Conservation (phyloP, 2,113 vertebrate genomes). For the Hystrix cristata region DNA sequence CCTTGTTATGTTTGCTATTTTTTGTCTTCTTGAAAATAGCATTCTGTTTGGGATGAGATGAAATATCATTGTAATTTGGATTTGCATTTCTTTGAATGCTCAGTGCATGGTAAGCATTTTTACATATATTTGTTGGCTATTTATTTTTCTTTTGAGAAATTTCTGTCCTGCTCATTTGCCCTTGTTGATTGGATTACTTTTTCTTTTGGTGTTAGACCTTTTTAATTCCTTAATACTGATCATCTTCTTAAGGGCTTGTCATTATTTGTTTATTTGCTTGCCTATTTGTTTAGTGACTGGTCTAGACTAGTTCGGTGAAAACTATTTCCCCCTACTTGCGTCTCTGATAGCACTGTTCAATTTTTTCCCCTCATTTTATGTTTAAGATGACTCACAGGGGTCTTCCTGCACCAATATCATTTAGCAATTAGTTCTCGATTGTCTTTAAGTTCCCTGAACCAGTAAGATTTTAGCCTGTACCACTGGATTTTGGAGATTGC, state of each 20-base stretch:
- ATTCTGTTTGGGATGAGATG: background rate
- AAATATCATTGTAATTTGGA: background rate
- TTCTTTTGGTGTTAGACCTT: background rate
- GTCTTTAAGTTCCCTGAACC: background rate
- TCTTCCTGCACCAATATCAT: background rate
- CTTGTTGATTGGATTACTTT: background rate
- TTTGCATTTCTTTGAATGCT: background rate
- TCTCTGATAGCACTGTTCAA: background rate
- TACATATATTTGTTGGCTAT: background rate
- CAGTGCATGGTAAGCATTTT: background rate
- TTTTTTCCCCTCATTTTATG: background rate
- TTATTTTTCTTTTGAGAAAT: background rate
- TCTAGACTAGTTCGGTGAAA: background rate
- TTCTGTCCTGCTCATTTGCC: background rate
- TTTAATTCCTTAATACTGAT: background rate
- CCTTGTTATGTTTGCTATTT: background rate
- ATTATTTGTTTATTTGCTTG: background rate
- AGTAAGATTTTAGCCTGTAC: background rate
- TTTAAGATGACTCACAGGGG: background rate
- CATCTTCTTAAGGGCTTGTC: background rate
- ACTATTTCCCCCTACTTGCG: background rate
- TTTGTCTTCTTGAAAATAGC: background rate
- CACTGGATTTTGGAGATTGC: background rate
- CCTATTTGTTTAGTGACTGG: background rate
- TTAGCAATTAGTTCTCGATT: background rate